These are phyloP conservation scores for Seladonia tumulorum DNA, from an alignment of 2,888 invertebrate genomes.

Conservation along the genomic window DNA sequence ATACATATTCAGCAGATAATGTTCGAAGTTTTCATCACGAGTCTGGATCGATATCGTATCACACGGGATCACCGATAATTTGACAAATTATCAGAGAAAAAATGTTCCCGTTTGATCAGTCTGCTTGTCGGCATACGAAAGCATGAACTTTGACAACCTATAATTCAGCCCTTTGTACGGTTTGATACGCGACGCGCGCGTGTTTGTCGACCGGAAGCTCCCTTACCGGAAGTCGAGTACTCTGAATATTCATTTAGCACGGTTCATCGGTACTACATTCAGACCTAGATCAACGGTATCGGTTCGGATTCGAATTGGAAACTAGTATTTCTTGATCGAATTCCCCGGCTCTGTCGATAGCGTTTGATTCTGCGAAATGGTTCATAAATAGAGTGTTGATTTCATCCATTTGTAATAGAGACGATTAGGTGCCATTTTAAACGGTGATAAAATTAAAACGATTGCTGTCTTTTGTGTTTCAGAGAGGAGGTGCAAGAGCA, in stretches of 20 bases:
- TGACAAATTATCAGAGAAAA: neutral
- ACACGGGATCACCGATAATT: neutral
- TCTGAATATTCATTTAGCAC: constrained; percentile 50
- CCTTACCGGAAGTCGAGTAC: constrained; percentile 34
- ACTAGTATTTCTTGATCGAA: constrained; percentile 20
- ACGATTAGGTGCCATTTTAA: neutral
- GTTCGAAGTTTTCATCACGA: neutral
- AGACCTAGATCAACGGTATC: constrained; percentile 25
- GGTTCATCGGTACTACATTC: constrained; percentile 30
- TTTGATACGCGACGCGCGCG: constrained; percentile 26
- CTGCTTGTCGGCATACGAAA: neutral
- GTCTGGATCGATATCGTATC: neutral
- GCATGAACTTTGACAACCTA: constrained; percentile 16
- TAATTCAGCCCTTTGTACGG: constrained; percentile 36
- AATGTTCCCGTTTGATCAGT: constrained; percentile 3
- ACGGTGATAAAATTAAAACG: neutral
- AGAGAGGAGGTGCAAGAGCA: constrained; percentile 98
- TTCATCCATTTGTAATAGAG: neutral
- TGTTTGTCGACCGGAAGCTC: constrained; percentile 14
- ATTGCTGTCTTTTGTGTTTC: constrained; percentile 72
- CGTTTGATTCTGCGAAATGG: neutral
- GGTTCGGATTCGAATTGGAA: constrained; percentile 15
- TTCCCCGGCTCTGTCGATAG: neutral
- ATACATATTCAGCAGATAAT: neutral
- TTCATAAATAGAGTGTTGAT: neutral